phyloP scores from a whole-genome alignment of 1,140 invertebrate species.

The Pseudomyrmex sp. region DNA sequence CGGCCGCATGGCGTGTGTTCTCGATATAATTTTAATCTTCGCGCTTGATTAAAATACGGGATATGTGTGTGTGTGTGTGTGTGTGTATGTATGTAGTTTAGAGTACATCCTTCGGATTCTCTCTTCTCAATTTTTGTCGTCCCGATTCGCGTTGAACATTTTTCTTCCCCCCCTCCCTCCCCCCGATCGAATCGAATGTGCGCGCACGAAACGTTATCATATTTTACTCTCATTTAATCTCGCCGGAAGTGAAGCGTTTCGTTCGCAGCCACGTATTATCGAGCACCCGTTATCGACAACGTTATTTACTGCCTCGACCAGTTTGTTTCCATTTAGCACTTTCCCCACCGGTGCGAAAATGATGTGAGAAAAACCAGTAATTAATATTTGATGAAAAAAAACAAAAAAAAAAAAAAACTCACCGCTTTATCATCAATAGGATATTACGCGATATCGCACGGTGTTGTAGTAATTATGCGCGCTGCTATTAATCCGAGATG shows the following conservation, averaged over 20 bases:
- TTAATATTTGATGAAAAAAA: constrained; percentile 43
- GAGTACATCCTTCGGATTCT: background rate
- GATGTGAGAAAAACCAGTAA: constrained; percentile 38
- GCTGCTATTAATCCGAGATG: background rate
- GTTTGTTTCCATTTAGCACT: constrained; percentile 52
- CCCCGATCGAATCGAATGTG: constrained; percentile 19
- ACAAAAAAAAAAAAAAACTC: background rate
- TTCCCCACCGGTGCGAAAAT: constrained; percentile 2
- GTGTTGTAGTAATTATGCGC: background rate
- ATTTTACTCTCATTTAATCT: constrained; percentile 66
- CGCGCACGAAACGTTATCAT: constrained; percentile 40
- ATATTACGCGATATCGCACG: background rate
- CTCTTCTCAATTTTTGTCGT: background rate
- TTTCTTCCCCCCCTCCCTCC: background rate
- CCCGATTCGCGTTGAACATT: background rate
- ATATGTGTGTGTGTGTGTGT: too few relatives aligned
- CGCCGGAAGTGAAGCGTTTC: constrained; percentile 49
- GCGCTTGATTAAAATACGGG: background rate
- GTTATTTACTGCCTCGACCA: constrained; percentile 55
- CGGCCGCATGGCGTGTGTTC: background rate
- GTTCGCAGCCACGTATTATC: constrained; percentile 55
- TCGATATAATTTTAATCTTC: background rate
- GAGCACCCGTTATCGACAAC: constrained; percentile 57
- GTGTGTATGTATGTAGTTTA: background rate
- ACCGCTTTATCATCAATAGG: background rate